Evolutionary conservation across 2,113 vertebrate species (phyloP), one percentile per base, ranked within the genome.

Genomic region (Nanorana parkeri): DNA sequence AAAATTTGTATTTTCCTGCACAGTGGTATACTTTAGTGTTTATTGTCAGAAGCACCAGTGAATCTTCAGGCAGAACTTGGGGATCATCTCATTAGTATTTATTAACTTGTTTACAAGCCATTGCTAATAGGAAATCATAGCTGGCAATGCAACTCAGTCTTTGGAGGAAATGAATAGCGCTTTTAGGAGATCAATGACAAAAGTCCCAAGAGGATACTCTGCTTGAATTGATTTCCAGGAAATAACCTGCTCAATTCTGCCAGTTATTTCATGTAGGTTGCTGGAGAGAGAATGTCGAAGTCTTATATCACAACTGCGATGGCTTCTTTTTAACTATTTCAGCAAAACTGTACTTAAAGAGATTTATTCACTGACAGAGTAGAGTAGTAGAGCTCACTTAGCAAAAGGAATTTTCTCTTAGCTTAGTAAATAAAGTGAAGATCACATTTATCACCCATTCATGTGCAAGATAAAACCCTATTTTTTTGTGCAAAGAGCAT

Each of bases 141-240:
- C 7, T 28, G 16, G 52, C 54, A 28, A 29, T 56, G 17, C 54
- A 17, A 23, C 11, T 3, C 41, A 11, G 36, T 28, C 17, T 55
- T 28, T 24, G 55, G 47, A 26, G 55, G 6, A 55, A 55, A 26
- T 72, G 13, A 54, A 72, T 19, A 64, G 20, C 19, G 17, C 15
- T 68, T 47, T 68, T 15, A n/a, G 2, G 8, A 68, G 41, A 73
- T 73, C 69, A 56, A 56, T 73, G 69, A n/a, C 5, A n/a, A 28
- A n/a, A 72, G 17, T 56, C 69, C 24, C 23, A 73, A 73, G 26
- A 8, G 69, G n/a, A 52, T 4, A 13, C 7, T 28, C 28, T 29
- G 16, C 54, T 56, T 56, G 23, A 17, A 56, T 29, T 73, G 24
- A 28, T 55, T 54, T 56, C 7, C 7, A 32, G 69, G 54, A 56